Evolutionary conservation across 2,888 invertebrate species (phyloP), one percentile per base, ranked within the genome.

Genomic region (Caradrina kadenii): DNA sequence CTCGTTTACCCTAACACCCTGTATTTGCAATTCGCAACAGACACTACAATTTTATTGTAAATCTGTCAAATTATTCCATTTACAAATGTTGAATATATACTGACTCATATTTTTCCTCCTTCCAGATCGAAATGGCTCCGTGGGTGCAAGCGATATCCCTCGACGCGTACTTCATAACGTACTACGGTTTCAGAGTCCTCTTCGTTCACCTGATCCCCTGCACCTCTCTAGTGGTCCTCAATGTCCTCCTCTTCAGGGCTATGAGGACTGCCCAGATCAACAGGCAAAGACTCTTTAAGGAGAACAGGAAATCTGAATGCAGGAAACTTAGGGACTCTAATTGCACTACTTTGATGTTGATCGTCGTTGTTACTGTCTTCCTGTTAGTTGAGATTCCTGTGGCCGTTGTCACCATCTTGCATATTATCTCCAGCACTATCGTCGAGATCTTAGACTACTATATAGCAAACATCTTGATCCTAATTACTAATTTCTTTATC

Each of bases 201-300:
- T 98, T 98, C 92, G 98, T 99, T n/a, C 98, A 99, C 90, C 95
- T 98, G 77, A 96, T 98, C 69, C 99, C 99, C 0, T 99, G 99
- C 95, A 97, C 98, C 13, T 97, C 98, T 2, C 96, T 99, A 53
- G 98, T 99, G 0, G 97, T 98, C 21, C 96, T 99, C 62, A 99
- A 99, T 90, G 97, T 98, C 0, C 96, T 99, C 11, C 96, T 99
- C 5, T 98, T 99, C 90, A 96, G 97, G 63, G 98, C 99, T 0
- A 97, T 99, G 97, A 96, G 98, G 65, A 97, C 97, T 79, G 99
- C 99, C 0, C 98, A 99, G 89, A 96, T 97, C 67, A 97, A 98
- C 76, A 96, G 98, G 48, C 97, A 97, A 88, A 96, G 97, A 85
- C 96, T 99, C 0, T 97, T 98, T 88, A 97, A 97, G 76, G 98